Percentiles rank a stretch among this genome's conserved stretches.
These are phyloP conservation scores for Vanessa cardui DNA, from an alignment of 2,888 invertebrate genomes.

Conservation along the genomic window DNA sequence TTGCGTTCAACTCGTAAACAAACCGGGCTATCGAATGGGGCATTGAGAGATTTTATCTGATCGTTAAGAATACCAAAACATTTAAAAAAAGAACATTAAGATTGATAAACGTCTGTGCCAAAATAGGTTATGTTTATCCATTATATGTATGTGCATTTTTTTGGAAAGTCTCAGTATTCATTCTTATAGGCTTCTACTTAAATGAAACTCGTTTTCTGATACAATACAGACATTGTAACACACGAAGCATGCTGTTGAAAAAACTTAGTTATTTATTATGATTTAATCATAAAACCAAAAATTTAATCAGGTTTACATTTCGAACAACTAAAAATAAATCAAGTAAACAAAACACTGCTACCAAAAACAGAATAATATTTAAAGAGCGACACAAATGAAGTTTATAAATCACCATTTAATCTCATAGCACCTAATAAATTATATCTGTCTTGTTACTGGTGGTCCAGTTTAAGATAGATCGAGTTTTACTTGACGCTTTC, in stretches of 20 bases:
- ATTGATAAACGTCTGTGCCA: too few species aligned
- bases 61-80: conserved; percentile 3
- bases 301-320: too few species aligned
- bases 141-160: too few species aligned
- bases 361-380: not conserved
- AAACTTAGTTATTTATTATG: too few species aligned
- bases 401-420: conserved; percentile 30
- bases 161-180: too few species aligned
- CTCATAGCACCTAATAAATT: conserved; percentile 32
- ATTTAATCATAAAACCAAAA: too few species aligned
- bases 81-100: not conserved
- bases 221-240: too few species aligned
- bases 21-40: conserved; percentile 34
- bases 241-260: too few species aligned
- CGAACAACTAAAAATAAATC: not conserved
- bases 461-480: conserved; percentile 36
- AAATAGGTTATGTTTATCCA: too few species aligned
- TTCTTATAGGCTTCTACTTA: too few species aligned
- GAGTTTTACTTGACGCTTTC: conserved; percentile 35
- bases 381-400: not conserved
- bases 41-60: conserved; percentile 29
- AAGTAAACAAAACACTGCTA: not conserved
- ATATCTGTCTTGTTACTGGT: conserved; percentile 32
- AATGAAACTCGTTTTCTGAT: too few species aligned
- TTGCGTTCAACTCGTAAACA: conserved; percentile 51